Conservation (phyloP, 2,113 vertebrate species). For the Petrocephalus zakoni region DNA sequence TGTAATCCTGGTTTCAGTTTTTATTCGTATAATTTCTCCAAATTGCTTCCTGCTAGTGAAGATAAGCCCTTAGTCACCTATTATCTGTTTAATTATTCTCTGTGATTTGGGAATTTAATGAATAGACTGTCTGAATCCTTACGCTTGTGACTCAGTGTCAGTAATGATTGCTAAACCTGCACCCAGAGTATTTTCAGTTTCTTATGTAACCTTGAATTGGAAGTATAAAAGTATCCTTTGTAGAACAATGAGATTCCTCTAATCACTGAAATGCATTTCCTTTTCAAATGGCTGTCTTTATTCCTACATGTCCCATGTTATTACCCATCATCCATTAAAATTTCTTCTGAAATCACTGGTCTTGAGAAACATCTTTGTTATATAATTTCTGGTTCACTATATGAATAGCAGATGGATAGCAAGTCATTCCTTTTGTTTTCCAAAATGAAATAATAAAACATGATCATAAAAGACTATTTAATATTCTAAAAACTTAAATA, state of each 20-base stretch:
- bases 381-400: background rate
- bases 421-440: background rate
- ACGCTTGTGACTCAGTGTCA: slow-evolving; percentile 41
- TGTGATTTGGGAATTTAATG: slow-evolving; percentile 55
- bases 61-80: slow-evolving; percentile 54
- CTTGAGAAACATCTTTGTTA: background rate
- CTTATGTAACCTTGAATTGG: slow-evolving; percentile 18
- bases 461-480: background rate
- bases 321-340: background rate
- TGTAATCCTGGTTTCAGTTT: slow-evolving; percentile 40
- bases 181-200: slow-evolving; percentile 26
- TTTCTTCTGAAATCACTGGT: background rate
- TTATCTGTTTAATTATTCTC: slow-evolving; percentile 63
- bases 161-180: slow-evolving; percentile 40
- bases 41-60: slow-evolving; percentile 52
- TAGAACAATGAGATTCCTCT: background rate
- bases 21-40: slow-evolving; percentile 54
- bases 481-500: background rate
- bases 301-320: background rate
- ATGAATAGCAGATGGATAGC: background rate
- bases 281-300: background rate
- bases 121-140: slow-evolving; percentile 50
- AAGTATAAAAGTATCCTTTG: background rate
- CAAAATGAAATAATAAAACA: background rate
- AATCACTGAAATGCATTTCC: background rate